A percentile compares a stretch with the other conserved stretches of the same genome.
These are phyloP conservation scores for Misgurnus mizolepis DNA, from an alignment of 2,113 vertebrate genomes.

Conservation along the genomic window DNA sequence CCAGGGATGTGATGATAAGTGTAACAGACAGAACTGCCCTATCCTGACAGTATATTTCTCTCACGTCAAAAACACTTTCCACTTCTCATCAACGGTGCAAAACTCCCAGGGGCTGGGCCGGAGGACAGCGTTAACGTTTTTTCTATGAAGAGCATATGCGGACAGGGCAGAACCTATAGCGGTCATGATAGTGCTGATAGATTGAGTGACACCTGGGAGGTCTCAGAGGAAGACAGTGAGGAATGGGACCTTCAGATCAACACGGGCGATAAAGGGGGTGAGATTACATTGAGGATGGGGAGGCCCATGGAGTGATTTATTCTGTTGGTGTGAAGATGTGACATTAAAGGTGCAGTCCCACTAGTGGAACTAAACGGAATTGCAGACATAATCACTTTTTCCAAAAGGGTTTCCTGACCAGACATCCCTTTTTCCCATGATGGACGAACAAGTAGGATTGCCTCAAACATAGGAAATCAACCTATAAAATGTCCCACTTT, in stretches of 20 bases:
- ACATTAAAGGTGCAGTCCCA: not conserved
- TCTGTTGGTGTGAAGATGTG: not conserved
- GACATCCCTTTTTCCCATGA: not conserved
- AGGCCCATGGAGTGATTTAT: not conserved
- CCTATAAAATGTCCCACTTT: too few species aligned
- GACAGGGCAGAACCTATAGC: not conserved
- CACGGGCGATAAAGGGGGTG: not conserved
- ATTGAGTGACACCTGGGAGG: not conserved
- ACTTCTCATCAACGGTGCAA: not conserved
- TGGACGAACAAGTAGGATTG: too few species aligned
- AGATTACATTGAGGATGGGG: conserved; percentile 3
- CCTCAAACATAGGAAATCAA: too few species aligned
- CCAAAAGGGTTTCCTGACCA: not conserved
- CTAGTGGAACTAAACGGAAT: not conserved
- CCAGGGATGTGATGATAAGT: conserved; percentile 47
- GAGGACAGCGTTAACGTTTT: conserved; percentile 34
- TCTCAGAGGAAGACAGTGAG: conserved; percentile 3
- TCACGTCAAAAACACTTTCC: conserved; percentile 30
- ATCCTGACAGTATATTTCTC: conserved; percentile 37
- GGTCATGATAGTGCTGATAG: conserved; percentile 17
- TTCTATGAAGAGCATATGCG: conserved; percentile 25
- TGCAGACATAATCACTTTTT: not conserved
- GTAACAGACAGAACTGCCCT: conserved; percentile 21
- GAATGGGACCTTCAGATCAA: conserved; percentile 10
- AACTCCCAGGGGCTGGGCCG: conserved; percentile 12